Evolutionary conservation across 2,113 vertebrate genomes (phyloP).

Genomic region (Brevimyrus niger): DNA sequence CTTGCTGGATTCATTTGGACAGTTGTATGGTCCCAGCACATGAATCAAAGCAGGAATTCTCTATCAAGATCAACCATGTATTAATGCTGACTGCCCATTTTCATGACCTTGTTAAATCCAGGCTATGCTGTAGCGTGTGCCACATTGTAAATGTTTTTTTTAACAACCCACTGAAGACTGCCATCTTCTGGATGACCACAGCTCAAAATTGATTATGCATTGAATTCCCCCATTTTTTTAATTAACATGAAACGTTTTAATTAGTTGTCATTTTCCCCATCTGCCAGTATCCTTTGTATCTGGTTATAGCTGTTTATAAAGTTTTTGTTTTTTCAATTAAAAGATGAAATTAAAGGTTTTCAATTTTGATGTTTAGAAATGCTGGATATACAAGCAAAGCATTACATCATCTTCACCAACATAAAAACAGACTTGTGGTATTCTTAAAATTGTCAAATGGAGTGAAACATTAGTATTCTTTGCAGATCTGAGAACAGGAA

Average conservation of each 20-base stretch:
- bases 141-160: neutral
- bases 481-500: neutral
- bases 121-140: neutral
- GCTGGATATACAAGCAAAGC: neutral
- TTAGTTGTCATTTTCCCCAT: neutral
- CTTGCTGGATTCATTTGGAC: neutral
- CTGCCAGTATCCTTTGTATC: slow-evolving; percentile 19
- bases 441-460: neutral
- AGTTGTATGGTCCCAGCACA: neutral
- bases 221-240: slow-evolving; percentile 1
- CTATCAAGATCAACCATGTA: neutral
- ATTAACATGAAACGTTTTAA: slow-evolving; percentile 20
- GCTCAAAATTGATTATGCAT: neutral
- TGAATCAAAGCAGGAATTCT: neutral
- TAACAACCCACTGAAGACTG: slow-evolving; percentile 12
- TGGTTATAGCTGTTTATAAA: slow-evolving; percentile 16
- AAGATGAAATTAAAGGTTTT: slow-evolving; percentile 4
- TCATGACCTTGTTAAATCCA: neutral
- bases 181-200: slow-evolving; percentile 19
- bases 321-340: slow-evolving; percentile 25
- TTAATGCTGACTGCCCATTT: neutral
- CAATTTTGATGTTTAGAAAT: neutral
- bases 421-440: neutral
- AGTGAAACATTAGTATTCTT: neutral
- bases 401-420: neutral